Conservation (phyloP, 1,140 invertebrate species). For the Eueides isabella region DNA sequence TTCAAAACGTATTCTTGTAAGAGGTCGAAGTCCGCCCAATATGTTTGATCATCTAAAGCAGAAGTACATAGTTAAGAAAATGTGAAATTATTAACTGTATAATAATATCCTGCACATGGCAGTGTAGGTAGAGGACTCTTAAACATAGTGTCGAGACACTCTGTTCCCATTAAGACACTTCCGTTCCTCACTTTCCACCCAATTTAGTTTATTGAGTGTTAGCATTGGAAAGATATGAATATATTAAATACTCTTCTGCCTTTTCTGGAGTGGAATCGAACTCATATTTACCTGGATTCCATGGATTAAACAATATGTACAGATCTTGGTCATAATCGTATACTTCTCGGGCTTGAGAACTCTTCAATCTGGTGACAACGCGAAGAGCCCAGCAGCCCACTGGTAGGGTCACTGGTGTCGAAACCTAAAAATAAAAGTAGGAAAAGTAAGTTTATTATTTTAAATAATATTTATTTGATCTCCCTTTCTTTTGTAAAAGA, state of each 20-base stretch:
- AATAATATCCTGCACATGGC: too few relatives aligned
- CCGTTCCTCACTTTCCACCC: too few relatives aligned
- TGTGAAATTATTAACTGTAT: background rate
- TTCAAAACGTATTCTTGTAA: constrained; percentile 88
- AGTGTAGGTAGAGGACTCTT: too few relatives aligned
- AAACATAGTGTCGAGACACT: too few relatives aligned
- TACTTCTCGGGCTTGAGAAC: constrained; percentile 48
- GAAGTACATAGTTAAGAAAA: background rate
- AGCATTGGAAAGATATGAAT: too few relatives aligned
- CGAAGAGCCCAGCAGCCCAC: constrained; percentile 86
- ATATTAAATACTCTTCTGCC: too few relatives aligned
- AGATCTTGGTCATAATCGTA: constrained; percentile 84
- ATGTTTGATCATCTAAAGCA: constrained; percentile 85
- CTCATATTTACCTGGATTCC: constrained; percentile 84
- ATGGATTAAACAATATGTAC: constrained; percentile 93
- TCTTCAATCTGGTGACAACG: constrained; percentile 82
- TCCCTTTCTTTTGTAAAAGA: too few relatives aligned
- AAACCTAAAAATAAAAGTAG: constrained; percentile 77
- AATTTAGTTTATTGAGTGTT: too few relatives aligned
- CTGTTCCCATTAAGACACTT: too few relatives aligned
- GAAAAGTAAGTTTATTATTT: too few relatives aligned
- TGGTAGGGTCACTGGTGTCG: constrained; percentile 81
- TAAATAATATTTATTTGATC: too few relatives aligned
- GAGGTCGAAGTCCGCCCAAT: constrained; percentile 84
- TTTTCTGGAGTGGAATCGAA: too few relatives aligned